These are phyloP conservation scores for Onthophagus sagittarius DNA, from an alignment of 2,888 invertebrate genomes.

Conservation along the genomic window DNA sequence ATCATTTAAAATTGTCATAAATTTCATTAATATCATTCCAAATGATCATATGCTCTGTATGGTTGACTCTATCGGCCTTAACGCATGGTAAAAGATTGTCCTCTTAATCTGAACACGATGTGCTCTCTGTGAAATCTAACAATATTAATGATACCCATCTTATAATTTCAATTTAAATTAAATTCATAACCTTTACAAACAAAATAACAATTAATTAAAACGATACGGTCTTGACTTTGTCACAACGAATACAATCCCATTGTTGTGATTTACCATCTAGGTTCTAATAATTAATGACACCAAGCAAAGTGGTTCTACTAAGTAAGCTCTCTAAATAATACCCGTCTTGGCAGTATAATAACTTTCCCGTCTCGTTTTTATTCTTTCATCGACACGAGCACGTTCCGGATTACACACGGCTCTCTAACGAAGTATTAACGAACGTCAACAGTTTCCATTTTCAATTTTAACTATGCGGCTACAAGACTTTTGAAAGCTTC, in stretches of 20 bases:
- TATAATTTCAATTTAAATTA: neutral
- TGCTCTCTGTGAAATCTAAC: too few species aligned
- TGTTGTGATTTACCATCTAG: neutral
- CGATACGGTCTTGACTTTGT: neutral
- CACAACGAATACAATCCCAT: neutral
- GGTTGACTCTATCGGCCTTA: too few species aligned
- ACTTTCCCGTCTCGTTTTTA: neutral
- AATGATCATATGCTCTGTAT: too few species aligned
- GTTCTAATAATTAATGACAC: neutral
- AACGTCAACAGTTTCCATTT: neutral
- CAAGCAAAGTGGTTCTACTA: neutral
- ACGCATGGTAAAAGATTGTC: too few species aligned
- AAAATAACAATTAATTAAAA: neutral
- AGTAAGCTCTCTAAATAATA: neutral
- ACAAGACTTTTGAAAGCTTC: neutral
- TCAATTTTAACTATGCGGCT: neutral
- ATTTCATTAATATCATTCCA: too few species aligned
- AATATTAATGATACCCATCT: neutral
- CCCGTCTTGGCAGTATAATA: neutral
- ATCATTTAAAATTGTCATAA: too few species aligned
- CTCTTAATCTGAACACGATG: too few species aligned
- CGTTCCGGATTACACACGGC: neutral
- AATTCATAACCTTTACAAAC: neutral
- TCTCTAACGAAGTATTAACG: neutral
- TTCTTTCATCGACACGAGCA: neutral